Evolutionary conservation across 2,888 invertebrate genomes (phyloP), one percentile per base, ranked within the genome.

Genomic region (Dicyrtomina minuta): DNA sequence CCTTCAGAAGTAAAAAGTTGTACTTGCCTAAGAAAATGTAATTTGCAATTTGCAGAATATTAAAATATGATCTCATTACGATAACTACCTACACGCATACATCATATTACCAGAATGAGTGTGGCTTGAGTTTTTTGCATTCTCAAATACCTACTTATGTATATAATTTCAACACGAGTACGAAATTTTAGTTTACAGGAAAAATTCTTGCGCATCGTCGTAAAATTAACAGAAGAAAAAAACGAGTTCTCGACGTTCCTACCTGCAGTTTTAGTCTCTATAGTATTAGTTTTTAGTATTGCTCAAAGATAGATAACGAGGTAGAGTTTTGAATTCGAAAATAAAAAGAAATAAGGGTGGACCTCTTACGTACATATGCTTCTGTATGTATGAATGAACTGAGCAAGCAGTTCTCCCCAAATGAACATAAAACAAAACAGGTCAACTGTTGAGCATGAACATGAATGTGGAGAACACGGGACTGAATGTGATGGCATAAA

Each of bases 401-500:
- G 33, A 60, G 20, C n/a, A 20, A 51, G 59, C 20, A 13, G 46
- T 26, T 49, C n/a, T n/a, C 44, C 26, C 24, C 24, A 27, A 44
- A 43, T 27, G 41, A 20, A 27, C 62, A 49, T 62, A 62, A 62
- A 62, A 62, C 62, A 62, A 62, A 62, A 49, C 27, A 49, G 62
- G 49, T 62, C 51, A 64, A 64, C 22, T 53, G 64, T 53, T 39
- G 33, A 49, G 22, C n/a, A 26, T 49, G 13, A 44, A 4, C 24
- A 53, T 53, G 24, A 49, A 53, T 22, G 53, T 53, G 53, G n/a
- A 17, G 5, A 12, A 49, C 49, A 12, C 49, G 20, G 15, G 27
- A 22, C 4, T 20, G 22, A 51, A 44, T 26, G 49, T 26, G 22
- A n/a, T 33, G 51, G 51, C 20, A 62, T 62, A 62, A 62, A 62